Evolutionary conservation across 2,888 invertebrate genomes (phyloP).

Genomic region (Alitta virens): DNA sequence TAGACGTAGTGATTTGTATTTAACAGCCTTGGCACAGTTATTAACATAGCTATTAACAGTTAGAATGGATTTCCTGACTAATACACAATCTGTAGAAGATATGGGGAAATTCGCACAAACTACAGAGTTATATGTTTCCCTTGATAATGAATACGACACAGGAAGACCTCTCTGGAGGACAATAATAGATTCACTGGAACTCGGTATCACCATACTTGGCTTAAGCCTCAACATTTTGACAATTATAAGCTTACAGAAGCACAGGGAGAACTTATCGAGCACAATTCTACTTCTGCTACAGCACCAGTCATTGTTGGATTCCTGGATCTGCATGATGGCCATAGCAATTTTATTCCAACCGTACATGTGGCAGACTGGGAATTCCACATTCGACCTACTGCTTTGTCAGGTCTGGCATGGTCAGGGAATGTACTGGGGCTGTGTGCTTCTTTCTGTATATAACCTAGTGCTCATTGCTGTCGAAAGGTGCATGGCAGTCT

Average conservation of each 20-base stretch:
- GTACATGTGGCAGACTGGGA: not conserved
- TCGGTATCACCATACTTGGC: not conserved
- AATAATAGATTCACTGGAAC: not conserved
- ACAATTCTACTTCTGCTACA: not conserved
- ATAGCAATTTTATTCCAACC: not conserved
- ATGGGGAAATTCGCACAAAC: no score
- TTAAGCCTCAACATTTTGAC: not conserved
- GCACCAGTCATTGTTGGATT: not conserved
- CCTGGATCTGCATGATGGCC: not conserved
- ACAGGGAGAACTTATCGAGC: not conserved
- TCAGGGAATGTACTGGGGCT: not conserved
- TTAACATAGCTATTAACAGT: no score
- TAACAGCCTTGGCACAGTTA: no score
- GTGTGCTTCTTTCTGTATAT: not conserved
- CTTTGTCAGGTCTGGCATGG: not conserved
- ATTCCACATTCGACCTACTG: not conserved
- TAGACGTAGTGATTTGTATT: no score
- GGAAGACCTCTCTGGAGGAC: not conserved
- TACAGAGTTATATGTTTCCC: no score
- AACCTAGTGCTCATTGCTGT: not conserved
- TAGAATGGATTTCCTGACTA: no score
- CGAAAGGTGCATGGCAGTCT: conserved; percentile 1
- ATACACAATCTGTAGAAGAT: no score
- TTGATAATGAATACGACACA: no score
- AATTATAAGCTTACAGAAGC: not conserved